Percentiles rank a stretch among this genome's conserved stretches.
These are phyloP conservation scores for Aurelia aurita complex sp. Pacific DNA, from an alignment of 30 jellyfish, hydroid and myxozoan species.

Conservation along the genomic window DNA sequence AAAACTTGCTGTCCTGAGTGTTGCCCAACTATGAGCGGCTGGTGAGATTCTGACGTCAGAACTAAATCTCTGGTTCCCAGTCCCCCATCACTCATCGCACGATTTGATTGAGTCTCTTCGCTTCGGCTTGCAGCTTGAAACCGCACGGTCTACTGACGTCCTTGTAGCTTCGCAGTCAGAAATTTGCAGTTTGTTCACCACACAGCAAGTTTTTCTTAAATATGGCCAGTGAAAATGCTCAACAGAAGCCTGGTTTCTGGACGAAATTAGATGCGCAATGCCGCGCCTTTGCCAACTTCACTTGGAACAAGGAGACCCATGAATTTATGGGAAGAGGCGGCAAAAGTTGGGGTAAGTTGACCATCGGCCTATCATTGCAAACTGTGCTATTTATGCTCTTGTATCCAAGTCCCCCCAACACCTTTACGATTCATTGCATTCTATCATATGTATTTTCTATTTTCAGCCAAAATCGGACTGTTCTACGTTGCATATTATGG, in stretches of 20 bases:
- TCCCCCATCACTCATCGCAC: no score
- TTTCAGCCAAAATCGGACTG: constrained; percentile 94
- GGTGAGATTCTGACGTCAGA: no score
- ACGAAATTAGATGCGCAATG: constrained; percentile 66
- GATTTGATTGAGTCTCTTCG: no score
- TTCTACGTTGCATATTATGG: constrained; percentile 92
- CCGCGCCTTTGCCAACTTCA: constrained; percentile 79
- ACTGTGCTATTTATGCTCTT: no score
- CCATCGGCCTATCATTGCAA: neutral
- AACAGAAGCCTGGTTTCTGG: constrained; percentile 51
- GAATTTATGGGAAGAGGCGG: constrained; percentile 97
- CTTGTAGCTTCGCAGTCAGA: constrained; percentile 1
- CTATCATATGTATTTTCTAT: neutral
- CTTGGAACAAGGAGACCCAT: constrained; percentile 79
- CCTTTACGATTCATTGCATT: neutral
- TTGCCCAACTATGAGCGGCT: no score
- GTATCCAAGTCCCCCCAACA: no score
- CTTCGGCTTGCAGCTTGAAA: no score
- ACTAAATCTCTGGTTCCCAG: no score
- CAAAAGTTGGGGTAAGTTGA: constrained; percentile 91
- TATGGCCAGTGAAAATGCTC: constrained; percentile 51
- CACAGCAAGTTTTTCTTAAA: constrained; percentile 9
- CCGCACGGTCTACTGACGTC: no score
- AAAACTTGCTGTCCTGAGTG: no score
- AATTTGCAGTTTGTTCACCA: neutral